A percentile compares a stretch with the other conserved stretches of the same genome.
phyloP scores from a whole-genome alignment of 2,113 vertebrate genomes.

The Amazona guildingii region DNA sequence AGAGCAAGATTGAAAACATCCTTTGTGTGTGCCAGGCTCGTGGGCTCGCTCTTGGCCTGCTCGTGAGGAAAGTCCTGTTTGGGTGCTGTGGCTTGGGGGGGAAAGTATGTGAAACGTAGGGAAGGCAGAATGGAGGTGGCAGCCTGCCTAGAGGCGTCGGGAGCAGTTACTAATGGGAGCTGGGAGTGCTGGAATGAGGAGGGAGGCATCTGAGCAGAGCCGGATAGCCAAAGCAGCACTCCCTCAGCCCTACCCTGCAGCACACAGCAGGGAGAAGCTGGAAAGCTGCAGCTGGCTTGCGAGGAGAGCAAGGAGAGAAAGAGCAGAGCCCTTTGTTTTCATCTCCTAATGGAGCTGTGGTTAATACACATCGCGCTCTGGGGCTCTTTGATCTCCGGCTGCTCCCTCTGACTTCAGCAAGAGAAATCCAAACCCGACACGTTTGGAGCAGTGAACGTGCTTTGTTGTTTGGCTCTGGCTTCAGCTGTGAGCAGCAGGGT shows the following conservation, averaged over 20 bases:
- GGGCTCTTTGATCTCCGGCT: slow-evolving; percentile 48
- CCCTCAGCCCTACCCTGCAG: background rate
- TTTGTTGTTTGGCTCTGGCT: background rate
- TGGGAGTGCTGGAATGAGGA: background rate
- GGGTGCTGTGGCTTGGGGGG: background rate
- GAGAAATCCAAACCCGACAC: slow-evolving; percentile 1
- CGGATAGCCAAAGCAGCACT: background rate
- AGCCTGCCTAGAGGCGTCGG: background rate
- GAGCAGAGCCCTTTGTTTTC: background rate
- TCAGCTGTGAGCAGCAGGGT: background rate
- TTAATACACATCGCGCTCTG: background rate
- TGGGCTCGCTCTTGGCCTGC: slow-evolving; percentile 39
- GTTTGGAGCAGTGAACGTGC: accelerated
- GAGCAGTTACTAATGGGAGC: background rate
- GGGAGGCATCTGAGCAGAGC: background rate
- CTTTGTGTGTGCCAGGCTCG: background rate
- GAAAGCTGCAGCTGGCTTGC: background rate
- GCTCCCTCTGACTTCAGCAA: background rate
- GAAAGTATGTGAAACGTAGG: background rate
- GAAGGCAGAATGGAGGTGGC: background rate
- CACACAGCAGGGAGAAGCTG: background rate
- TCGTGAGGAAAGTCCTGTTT: background rate
- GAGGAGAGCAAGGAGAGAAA: background rate
- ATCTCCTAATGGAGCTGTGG: background rate
- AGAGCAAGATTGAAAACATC: background rate